Evolutionary conservation across 2,888 invertebrate genomes (phyloP).

Genomic region (Phyllotreta striolata): DNA sequence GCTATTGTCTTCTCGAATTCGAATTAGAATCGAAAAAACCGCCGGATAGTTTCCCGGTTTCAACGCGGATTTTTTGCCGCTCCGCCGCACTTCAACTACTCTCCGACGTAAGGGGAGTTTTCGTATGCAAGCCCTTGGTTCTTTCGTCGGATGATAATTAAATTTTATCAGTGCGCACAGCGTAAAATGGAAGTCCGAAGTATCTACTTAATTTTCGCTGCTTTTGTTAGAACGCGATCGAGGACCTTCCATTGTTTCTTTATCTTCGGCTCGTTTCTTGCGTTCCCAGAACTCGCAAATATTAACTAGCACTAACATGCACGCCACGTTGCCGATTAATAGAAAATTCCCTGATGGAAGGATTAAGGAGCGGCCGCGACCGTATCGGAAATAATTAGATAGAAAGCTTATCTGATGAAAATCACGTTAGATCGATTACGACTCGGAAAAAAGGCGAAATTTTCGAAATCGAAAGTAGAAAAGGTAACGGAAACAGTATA

Average conservation of each 20-base stretch:
- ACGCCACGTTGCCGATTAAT: slow-evolving; percentile 7
- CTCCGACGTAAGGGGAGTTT: neutral
- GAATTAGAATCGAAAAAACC: too few species aligned
- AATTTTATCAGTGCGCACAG: slow-evolving; percentile 10
- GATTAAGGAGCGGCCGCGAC: too few species aligned
- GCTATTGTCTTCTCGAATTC: too few species aligned
- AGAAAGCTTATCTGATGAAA: too few species aligned
- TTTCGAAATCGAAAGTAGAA: too few species aligned
- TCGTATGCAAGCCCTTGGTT: neutral
- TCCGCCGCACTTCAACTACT: too few species aligned
- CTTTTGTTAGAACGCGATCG: neutral
- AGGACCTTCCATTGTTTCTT: slow-evolving; percentile 16
- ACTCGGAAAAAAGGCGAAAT: too few species aligned
- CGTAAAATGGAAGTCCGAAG: slow-evolving; percentile 10
- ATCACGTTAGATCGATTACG: too few species aligned
- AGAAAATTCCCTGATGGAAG: slow-evolving; percentile 2
- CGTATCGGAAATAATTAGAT: too few species aligned
- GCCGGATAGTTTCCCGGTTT: too few species aligned
- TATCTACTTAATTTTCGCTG: slow-evolving; percentile 14
- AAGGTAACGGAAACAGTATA: too few species aligned
- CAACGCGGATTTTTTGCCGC: too few species aligned
- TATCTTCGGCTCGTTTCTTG: slow-evolving; percentile 11
- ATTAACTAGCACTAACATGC: slow-evolving; percentile 14
- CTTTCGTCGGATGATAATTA: slow-evolving; percentile 7
- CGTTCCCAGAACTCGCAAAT: slow-evolving; percentile 12